phyloP scores from a whole-genome alignment of 2,888 invertebrate species.

The Ypsolopha scabrella region DNA sequence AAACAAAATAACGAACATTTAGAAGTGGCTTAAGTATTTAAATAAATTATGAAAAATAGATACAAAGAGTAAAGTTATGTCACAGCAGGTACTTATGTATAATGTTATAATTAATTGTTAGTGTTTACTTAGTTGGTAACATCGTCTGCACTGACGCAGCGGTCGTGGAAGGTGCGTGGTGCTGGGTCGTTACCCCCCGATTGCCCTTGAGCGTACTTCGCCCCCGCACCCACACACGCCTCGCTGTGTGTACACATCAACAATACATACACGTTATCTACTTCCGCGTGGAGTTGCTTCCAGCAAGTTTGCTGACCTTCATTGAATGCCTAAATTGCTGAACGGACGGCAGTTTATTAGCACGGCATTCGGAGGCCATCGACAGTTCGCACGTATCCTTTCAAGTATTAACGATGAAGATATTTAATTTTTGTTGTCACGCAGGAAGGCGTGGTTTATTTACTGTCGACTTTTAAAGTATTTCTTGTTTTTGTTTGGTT shows the following conservation, averaged over 20 bases:
- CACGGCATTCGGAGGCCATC: conserved; percentile 7
- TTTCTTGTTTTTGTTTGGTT: too few relatives aligned
- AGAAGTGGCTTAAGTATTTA: background rate
- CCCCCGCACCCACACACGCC: conserved; percentile 28
- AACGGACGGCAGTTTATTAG: background rate
- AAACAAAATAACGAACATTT: background rate
- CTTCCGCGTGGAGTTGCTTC: conserved; percentile 25
- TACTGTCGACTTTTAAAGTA: too few relatives aligned
- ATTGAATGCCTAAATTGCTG: conserved; percentile 7
- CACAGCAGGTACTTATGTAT: background rate
- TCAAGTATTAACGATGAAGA: too few relatives aligned
- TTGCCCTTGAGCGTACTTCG: conserved; percentile 62
- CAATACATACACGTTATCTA: conserved; percentile 2
- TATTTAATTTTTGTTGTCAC: too few relatives aligned
- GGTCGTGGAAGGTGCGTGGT: conserved; percentile 24
- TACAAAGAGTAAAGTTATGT: too few relatives aligned
- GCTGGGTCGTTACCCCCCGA: conserved; percentile 49
- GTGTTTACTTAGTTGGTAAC: too few relatives aligned
- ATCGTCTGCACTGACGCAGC: too few relatives aligned
- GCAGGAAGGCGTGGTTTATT: too few relatives aligned
- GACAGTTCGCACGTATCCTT: conserved; percentile 23
- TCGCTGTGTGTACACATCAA: background rate
- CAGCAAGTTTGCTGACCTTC: conserved; percentile 41
- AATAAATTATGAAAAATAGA: too few relatives aligned
- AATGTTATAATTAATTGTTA: too few relatives aligned